phyloP scores from a whole-genome alignment of 2,888 invertebrate genomes.

The Flexamia atlantica region DNA sequence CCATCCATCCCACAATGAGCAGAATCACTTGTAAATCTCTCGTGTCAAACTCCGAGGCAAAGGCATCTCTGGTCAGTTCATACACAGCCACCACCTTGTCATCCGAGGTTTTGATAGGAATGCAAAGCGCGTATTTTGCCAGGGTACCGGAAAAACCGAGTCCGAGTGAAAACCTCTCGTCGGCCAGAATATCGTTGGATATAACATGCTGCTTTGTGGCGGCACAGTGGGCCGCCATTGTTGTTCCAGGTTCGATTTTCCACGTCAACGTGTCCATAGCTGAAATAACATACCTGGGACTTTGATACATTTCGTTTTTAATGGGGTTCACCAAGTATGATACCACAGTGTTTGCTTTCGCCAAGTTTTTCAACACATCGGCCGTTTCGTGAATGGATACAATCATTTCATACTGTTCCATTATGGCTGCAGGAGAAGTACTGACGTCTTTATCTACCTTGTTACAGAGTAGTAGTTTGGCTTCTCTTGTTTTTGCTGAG shows the following conservation, averaged over 20 bases:
- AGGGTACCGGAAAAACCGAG: slow-evolving; percentile 6
- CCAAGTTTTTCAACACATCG: slow-evolving; percentile 7
- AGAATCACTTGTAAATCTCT: slow-evolving; percentile 1
- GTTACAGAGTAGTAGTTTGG: neutral
- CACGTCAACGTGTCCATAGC: slow-evolving; percentile 1
- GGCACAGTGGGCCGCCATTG: slow-evolving; percentile 14
- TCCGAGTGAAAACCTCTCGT: neutral
- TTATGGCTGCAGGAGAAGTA: neutral
- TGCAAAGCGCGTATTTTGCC: slow-evolving; percentile 13
- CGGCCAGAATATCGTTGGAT: slow-evolving; percentile 5
- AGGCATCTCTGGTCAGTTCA: slow-evolving; percentile 29
- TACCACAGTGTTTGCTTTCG: slow-evolving; percentile 21
- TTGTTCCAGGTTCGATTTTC: slow-evolving; percentile 6
- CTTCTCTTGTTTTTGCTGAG: slow-evolving; percentile 16
- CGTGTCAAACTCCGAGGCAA: neutral
- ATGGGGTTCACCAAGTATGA: slow-evolving; percentile 19
- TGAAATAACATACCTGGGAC: slow-evolving; percentile 4
- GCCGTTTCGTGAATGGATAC: slow-evolving; percentile 38
- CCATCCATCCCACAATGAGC: slow-evolving; percentile 32
- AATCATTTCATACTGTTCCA: slow-evolving; percentile 17
- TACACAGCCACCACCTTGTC: slow-evolving; percentile 19
- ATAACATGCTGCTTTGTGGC: neutral
- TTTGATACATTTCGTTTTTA: slow-evolving; percentile 17
- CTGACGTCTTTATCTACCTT: neutral
- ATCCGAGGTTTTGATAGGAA: slow-evolving; percentile 27